Evolutionary conservation across 2,888 invertebrate genomes (phyloP).

Genomic region (Dendrolimus pini): DNA sequence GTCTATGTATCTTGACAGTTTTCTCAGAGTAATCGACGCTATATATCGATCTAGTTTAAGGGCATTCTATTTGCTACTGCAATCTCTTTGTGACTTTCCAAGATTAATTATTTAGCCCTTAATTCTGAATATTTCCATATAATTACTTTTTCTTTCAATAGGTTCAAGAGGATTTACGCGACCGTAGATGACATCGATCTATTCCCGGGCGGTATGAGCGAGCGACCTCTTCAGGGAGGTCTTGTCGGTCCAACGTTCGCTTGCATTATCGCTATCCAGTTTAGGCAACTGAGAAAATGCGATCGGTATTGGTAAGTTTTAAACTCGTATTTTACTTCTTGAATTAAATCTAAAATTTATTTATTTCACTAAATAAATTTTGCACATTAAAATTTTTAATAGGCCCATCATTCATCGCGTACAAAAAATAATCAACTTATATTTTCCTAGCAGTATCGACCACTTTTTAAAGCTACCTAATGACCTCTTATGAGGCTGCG

Average conservation of each 20-base stretch:
- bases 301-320: conserved; percentile 91
- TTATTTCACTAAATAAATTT: not conserved
- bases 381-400: too few relatives aligned
- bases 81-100: not conserved
- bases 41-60: too few relatives aligned
- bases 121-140: too few relatives aligned
- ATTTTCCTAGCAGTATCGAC: too few relatives aligned
- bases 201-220: conserved; percentile 96
- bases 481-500: too few relatives aligned
- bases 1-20: too few relatives aligned
- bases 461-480: too few relatives aligned
- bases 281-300: conserved; percentile 91
- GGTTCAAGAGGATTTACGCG: conserved; percentile 87
- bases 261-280: conserved; percentile 96
- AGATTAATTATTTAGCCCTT: not conserved
- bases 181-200: conserved; percentile 97
- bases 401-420: too few relatives aligned
- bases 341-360: not conserved
- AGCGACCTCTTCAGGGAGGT: conserved; percentile 91
- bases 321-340: not conserved
- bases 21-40: too few relatives aligned
- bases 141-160: conserved; percentile 11
- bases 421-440: too few relatives aligned
- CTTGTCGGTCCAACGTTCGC: conserved; percentile 96
- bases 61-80: not conserved